Conservation (phyloP, 64 coral and sea anemone species). For the Hydrozoanthus tunicans region DNA sequence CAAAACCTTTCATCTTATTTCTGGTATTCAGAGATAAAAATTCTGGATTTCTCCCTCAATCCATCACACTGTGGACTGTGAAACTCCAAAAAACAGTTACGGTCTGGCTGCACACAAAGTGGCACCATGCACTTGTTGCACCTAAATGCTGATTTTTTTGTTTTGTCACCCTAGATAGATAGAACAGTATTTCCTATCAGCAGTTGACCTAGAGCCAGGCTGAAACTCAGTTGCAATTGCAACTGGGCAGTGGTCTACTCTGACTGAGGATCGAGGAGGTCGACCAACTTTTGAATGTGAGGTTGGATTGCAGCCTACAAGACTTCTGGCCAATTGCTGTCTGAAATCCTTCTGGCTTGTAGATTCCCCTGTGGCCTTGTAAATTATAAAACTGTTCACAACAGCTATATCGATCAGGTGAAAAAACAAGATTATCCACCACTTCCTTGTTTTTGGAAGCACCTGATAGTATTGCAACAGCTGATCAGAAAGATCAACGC, state of each 20-base stretch:
- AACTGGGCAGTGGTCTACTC: conserved; percentile 49
- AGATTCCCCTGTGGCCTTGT: conserved; percentile 28
- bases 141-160: conserved; percentile 41
- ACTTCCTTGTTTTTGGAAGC: conserved; percentile 20
- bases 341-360: conserved; percentile 43
- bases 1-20: conserved; percentile 30
- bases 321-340: conserved; percentile 40
- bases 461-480: conserved; percentile 25
- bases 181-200: conserved; percentile 41
- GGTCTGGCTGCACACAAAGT: conserved; percentile 40
- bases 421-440: conserved; percentile 15
- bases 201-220: conserved; percentile 51
- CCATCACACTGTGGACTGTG: conserved; percentile 40
- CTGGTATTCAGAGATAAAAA: conserved; percentile 44
- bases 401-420: conserved; percentile 12
- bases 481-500: conserved; percentile 12
- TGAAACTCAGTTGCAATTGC: conserved; percentile 50
- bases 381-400: conserved; percentile 38
- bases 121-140: conserved; percentile 40
- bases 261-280: conserved; percentile 25
- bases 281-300: conserved; percentile 36
- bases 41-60: conserved; percentile 37
- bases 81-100: conserved; percentile 27
- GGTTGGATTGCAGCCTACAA: conserved; percentile 13
- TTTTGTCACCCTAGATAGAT: conserved; percentile 43